These are phyloP conservation scores for Hoplodrina blanda DNA, from an alignment of 2,888 invertebrate genomes.

Conservation along the genomic window DNA sequence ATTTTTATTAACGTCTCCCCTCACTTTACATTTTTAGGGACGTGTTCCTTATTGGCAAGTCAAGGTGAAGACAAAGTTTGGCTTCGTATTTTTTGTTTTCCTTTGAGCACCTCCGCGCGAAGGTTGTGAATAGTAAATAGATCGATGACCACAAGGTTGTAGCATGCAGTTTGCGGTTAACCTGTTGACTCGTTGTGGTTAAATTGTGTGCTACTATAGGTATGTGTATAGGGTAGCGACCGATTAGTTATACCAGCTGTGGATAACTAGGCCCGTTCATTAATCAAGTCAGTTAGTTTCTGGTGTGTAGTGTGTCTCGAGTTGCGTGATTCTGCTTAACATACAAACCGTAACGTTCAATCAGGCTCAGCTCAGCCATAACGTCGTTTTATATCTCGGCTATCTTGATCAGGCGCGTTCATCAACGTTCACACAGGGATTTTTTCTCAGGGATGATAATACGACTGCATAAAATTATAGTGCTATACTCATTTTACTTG, in stretches of 20 bases:
- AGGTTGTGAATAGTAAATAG: constrained; percentile 63
- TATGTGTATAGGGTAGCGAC: constrained; percentile 30
- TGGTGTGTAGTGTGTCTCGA: constrained; percentile 48
- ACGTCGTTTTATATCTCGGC: constrained; percentile 49
- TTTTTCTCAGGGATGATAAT: constrained; percentile 74
- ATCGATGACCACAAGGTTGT: constrained; percentile 59
- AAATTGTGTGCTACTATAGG: constrained; percentile 15
- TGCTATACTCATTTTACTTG: constrained; percentile 84
- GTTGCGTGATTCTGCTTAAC: constrained; percentile 38
- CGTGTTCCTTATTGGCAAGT: constrained; percentile 79
- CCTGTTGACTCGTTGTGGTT: constrained; percentile 67
- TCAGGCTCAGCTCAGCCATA: constrained; percentile 41
- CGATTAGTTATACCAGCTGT: constrained; percentile 64
- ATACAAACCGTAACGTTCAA: constrained; percentile 53
- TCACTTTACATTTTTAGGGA: constrained; percentile 85
- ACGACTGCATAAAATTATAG: constrained; percentile 77
- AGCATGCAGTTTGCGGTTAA: constrained; percentile 62
- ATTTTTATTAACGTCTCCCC: constrained; percentile 90
- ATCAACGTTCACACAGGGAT: constrained; percentile 71
- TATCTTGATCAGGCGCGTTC: constrained; percentile 67
- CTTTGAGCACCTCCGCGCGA: constrained; percentile 60
- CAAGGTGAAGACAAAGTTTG: constrained; percentile 79
- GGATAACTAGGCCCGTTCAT: constrained; percentile 56
- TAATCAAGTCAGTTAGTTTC: constrained; percentile 58
- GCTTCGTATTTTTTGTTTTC: constrained; percentile 69